Conservation (phyloP, 2,888 invertebrate genomes). For the Lasioglossum calceatum region DNA sequence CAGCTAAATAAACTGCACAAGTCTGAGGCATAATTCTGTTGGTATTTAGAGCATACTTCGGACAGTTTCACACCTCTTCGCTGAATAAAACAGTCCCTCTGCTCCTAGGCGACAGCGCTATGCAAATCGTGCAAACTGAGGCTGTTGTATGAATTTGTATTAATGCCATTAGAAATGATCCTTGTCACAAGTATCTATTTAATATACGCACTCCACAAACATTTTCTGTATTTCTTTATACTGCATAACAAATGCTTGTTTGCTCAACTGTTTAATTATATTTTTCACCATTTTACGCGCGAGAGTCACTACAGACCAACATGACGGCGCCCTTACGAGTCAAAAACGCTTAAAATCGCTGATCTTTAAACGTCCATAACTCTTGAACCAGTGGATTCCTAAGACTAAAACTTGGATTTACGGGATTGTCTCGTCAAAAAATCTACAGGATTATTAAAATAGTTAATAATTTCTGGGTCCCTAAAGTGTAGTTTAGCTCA, state of each 20-base stretch:
- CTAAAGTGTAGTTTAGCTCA: no score
- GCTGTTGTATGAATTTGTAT: background rate
- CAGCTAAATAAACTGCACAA: conserved; percentile 31
- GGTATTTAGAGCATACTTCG: conserved; percentile 42
- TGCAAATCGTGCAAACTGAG: background rate
- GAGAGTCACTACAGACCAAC: no score
- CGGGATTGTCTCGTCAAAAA: no score
- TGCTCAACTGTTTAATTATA: background rate
- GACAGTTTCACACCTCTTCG: conserved; percentile 29
- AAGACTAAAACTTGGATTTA: no score
- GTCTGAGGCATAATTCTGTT: conserved; percentile 29
- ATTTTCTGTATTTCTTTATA: background rate
- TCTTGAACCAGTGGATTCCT: no score
- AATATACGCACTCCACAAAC: background rate
- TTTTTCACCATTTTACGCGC: no score
- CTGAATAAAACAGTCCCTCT: conserved; percentile 6
- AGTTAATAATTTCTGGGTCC: no score
- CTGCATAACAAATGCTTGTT: background rate
- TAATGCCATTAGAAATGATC: background rate
- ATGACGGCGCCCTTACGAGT: no score
- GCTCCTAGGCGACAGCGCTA: conserved; percentile 5
- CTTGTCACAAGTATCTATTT: background rate
- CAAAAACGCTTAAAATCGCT: no score
- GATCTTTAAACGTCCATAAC: no score
- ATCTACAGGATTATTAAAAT: no score